Evolutionary conservation across 2,113 vertebrate species (phyloP).

Genomic region (Noturus placidus): DNA sequence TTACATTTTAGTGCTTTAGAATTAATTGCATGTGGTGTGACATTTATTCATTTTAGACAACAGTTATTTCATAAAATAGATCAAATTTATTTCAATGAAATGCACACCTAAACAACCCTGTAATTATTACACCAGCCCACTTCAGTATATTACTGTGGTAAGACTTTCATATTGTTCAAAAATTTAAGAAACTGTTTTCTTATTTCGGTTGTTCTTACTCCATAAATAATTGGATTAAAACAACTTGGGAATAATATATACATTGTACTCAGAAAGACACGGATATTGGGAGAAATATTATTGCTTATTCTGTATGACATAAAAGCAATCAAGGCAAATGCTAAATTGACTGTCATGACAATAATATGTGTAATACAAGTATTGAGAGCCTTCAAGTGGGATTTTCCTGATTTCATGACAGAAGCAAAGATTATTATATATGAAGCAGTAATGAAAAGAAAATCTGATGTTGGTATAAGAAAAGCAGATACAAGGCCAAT

Average conservation of each 20-base stretch:
- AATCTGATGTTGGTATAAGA: constrained; percentile 14
- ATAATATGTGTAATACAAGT: constrained; percentile 52
- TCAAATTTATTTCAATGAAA: neutral
- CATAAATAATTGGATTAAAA: constrained; percentile 57
- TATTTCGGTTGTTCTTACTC: constrained; percentile 55
- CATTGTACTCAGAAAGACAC: constrained; percentile 46
- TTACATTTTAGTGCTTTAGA: neutral
- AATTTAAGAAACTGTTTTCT: constrained; percentile 38
- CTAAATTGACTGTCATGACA: constrained; percentile 13
- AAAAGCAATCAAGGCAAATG: constrained; percentile 43
- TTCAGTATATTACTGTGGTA: neutral
- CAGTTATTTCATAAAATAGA: neutral
- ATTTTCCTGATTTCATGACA: constrained; percentile 35
- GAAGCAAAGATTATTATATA: constrained; percentile 43
- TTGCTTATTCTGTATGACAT: constrained; percentile 50
- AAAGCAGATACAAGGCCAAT: constrained; percentile 49
- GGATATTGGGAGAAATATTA: constrained; percentile 39
- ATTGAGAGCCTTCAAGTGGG: constrained; percentile 43
- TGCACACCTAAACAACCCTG: neutral
- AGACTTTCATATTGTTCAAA: neutral
- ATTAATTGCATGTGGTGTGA: neutral
- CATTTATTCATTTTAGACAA: neutral
- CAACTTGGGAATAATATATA: constrained; percentile 50
- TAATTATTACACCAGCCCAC: neutral
- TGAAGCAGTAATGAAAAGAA: constrained; percentile 28